phyloP scores from a whole-genome alignment of 2,113 vertebrate species.

The Alexandromys fortis region DNA sequence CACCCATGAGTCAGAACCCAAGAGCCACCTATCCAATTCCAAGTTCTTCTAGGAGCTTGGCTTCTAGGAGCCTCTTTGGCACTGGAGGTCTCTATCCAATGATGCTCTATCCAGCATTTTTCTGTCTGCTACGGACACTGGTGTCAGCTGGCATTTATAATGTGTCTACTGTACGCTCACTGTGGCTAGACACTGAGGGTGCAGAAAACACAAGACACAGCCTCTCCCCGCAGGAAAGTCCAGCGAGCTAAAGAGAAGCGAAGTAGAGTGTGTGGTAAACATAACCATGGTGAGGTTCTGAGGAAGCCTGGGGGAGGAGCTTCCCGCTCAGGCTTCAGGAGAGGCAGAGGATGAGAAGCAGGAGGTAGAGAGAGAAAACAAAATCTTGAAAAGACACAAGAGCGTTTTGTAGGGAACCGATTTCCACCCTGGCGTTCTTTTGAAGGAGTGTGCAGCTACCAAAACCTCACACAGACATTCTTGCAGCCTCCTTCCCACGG shows the following conservation, averaged over 20 bases:
- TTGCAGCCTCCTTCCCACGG: neutral
- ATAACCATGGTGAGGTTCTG: neutral
- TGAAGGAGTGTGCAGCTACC: neutral
- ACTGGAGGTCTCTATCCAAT: neutral
- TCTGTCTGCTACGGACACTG: neutral
- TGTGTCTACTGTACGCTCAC: neutral
- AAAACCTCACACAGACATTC: fast-evolving
- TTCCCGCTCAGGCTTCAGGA: neutral
- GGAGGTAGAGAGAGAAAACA: neutral
- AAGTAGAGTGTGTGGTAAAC: neutral
- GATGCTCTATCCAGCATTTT: neutral
- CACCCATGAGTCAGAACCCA: neutral
- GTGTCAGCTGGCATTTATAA: neutral
- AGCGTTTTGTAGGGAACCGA: neutral
- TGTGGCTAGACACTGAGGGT: neutral
- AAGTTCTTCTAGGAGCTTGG: neutral
- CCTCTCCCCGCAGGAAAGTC: neutral
- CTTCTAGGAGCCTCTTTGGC: neutral
- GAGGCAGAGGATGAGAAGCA: neutral
- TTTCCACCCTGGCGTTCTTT: constrained; percentile 13
- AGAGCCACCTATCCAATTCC: neutral
- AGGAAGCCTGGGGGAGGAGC: neutral
- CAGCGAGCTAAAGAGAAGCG: neutral
- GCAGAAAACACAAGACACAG: neutral
- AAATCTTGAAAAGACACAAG: neutral